A percentile compares a stretch with the other conserved stretches of the same genome.
Conservation (phyloP, 2,113 vertebrate genomes). For the Myrmecophaga tridactyla region DNA sequence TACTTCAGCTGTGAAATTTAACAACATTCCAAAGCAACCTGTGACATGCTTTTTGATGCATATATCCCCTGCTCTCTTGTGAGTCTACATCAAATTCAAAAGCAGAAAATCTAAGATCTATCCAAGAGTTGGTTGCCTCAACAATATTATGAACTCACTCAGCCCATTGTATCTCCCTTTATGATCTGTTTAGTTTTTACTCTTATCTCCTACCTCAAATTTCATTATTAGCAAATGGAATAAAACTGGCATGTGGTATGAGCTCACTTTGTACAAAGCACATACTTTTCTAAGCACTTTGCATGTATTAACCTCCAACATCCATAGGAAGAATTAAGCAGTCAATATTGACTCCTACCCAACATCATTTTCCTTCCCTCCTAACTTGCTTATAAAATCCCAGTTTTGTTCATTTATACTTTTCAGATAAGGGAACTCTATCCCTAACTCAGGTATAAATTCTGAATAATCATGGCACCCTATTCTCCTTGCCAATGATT, state of each 20-base stretch:
- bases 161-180: not conserved
- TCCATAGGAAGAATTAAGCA: not conserved
- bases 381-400: not conserved
- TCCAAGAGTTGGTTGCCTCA: not conserved
- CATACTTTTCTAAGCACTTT: not conserved
- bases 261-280: not conserved
- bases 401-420: not conserved
- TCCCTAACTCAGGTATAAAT: not conserved
- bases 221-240: not conserved
- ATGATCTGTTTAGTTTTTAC: not conserved
- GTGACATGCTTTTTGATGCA: not conserved
- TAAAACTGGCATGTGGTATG: not conserved
- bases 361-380: not conserved
- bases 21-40: not conserved
- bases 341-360: not conserved
- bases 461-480: not conserved
- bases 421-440: not conserved
- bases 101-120: not conserved
- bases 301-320: not conserved
- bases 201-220: not conserved
- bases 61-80: not conserved
- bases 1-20: constrained; percentile 3
- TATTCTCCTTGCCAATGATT: not conserved
- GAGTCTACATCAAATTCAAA: not conserved
- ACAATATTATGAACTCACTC: not conserved